Evolutionary conservation across 2,113 vertebrate species (phyloP).

Genomic region (Crypturellus undulatus): DNA sequence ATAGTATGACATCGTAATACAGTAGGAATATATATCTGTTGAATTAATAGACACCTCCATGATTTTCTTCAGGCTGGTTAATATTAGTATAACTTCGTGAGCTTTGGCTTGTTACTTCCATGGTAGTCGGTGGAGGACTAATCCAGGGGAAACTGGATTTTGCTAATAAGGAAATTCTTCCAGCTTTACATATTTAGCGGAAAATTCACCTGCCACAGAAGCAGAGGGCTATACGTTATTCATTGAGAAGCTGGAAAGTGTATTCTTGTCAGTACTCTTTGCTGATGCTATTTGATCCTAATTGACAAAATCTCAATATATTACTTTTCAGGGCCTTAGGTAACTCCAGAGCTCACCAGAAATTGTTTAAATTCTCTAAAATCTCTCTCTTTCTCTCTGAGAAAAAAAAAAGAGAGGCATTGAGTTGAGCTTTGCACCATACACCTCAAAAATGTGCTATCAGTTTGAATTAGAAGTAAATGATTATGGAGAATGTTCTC

Average conservation of each 20-base stretch:
- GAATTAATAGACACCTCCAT: not conserved
- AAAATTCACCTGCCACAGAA: constrained; percentile 23
- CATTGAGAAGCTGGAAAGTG: not conserved
- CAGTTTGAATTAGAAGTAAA: constrained; percentile 50
- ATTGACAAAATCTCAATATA: not conserved
- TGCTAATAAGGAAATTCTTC: constrained; percentile 5
- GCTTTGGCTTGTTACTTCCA: not conserved
- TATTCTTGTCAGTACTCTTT: constrained; percentile 3
- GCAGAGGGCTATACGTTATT: constrained; percentile 10
- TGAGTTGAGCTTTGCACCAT: not conserved
- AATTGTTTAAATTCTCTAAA: not conserved
- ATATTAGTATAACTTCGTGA: not conserved
- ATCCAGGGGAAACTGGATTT: not conserved
- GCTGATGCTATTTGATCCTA: not conserved
- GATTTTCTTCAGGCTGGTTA: constrained; percentile 30
- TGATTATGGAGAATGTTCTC: not conserved
- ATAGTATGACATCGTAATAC: not conserved
- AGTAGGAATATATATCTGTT: not conserved
- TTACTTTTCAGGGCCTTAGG: not conserved
- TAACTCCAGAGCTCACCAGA: not conserved
- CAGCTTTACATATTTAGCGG: constrained; percentile 43
- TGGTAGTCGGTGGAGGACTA: not conserved
- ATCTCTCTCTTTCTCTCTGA: too few relatives aligned
- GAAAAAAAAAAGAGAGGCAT: not conserved
- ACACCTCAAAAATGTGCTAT: not conserved